Evolutionary conservation across 2,888 invertebrate species (phyloP).

Genomic region (Imbricaverruca yamaguchii): DNA sequence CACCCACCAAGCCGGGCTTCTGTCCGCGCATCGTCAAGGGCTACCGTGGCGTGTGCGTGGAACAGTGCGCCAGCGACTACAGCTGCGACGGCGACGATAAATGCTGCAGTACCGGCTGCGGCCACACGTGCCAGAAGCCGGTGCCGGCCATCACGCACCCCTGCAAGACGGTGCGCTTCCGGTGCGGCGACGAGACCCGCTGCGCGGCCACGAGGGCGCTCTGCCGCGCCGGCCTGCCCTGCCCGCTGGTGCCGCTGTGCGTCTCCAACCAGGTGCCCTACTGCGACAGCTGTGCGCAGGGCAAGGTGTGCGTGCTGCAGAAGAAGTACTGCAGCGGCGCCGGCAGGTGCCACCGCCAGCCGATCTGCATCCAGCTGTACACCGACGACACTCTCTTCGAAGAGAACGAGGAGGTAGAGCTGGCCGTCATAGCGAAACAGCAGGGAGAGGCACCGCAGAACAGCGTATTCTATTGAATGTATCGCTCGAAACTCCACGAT

Average conservation of each 20-base stretch:
- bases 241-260: conserved; percentile 8
- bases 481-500: too few relatives aligned
- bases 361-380: conserved; percentile 18
- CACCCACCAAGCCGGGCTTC: conserved; percentile 19
- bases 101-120: conserved; percentile 14
- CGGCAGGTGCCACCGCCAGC: conserved; percentile 10
- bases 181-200: conserved; percentile 12
- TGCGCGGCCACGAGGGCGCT: conserved; percentile 14
- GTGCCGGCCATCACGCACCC: not conserved
- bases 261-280: not conserved
- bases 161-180: conserved; percentile 16
- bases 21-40: not conserved
- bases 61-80: conserved; percentile 4
- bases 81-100: not conserved
- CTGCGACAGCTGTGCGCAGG: conserved; percentile 2
- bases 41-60: not conserved
- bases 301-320: conserved; percentile 19
- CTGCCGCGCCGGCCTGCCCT: not conserved
- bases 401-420: not conserved
- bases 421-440: not conserved
- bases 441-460: not conserved
- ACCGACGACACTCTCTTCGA: conserved; percentile 11
- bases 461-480: not conserved
- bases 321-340: not conserved
- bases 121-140: not conserved